Conservation (phyloP, 2,113 vertebrate genomes). For the Tupaia chinensis region DNA sequence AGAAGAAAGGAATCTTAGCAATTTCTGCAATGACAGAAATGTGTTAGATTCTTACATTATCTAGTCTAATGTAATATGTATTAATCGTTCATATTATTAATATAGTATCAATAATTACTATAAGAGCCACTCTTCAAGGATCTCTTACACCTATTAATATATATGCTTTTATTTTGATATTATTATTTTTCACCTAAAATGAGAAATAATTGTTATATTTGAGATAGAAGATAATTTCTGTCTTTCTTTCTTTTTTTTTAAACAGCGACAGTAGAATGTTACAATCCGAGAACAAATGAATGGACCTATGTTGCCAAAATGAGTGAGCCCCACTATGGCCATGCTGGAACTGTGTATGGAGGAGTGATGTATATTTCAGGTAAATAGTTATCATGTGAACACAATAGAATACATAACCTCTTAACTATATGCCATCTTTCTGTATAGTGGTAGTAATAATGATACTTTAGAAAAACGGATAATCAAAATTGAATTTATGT, state of each 20-base stretch:
- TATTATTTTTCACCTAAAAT: constrained; percentile 16
- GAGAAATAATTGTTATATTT: constrained; percentile 18
- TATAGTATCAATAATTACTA: constrained; percentile 3
- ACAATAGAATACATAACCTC: neutral
- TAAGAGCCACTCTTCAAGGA: neutral
- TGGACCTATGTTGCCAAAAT: constrained; percentile 99
- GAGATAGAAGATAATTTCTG: constrained; percentile 25
- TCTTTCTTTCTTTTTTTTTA: neutral
- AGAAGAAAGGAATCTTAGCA: constrained; percentile 15
- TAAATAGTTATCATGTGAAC: constrained; percentile 24
- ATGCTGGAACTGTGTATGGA: constrained; percentile 97
- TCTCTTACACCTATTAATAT: neutral
- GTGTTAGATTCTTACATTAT: constrained; percentile 33
- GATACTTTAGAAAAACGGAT: neutral
- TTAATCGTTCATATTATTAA: constrained; percentile 52
- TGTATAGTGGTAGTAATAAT: constrained; percentile 35
- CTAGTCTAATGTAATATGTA: neutral
- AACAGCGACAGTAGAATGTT: constrained; percentile 97
- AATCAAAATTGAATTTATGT: constrained; percentile 23
- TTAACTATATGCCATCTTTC: constrained; percentile 9
- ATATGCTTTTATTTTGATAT: neutral
- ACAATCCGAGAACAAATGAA: constrained; percentile 98
- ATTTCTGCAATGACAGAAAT: constrained; percentile 31
- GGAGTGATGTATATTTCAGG: constrained; percentile 97
- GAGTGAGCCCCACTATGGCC: constrained; percentile 98